A percentile compares a stretch with the other conserved stretches of the same genome.
phyloP scores from a whole-genome alignment of 92 coral and sea anemone genomes.

The Diadumene lineata region DNA sequence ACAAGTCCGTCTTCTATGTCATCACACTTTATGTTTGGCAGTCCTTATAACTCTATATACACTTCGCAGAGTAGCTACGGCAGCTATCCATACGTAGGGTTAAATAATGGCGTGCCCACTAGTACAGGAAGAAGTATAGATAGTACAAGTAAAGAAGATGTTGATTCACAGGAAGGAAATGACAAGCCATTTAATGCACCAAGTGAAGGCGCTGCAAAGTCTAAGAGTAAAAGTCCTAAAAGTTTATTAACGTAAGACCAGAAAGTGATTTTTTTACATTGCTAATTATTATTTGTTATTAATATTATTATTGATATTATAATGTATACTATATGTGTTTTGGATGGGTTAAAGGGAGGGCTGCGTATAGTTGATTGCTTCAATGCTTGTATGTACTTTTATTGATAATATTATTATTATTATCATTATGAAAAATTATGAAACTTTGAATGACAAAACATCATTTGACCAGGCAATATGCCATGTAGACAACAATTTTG shows the following conservation, averaged over 20 bases:
- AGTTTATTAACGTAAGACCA: conserved; percentile 22
- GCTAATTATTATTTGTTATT: conserved; percentile 8
- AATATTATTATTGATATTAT: background rate
- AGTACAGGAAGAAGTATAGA: conserved; percentile 16
- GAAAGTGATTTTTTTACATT: conserved; percentile 13
- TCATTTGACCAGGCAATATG: background rate
- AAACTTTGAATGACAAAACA: background rate
- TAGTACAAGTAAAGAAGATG: background rate
- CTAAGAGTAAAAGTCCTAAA: conserved; percentile 26
- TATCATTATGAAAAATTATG: background rate
- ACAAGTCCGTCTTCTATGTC: conserved; percentile 46
- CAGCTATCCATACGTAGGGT: conserved; percentile 22
- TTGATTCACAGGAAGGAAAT: conserved; percentile 5
- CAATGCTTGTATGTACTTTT: background rate
- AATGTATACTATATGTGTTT: background rate
- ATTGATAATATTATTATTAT: background rate
- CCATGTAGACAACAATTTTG: background rate
- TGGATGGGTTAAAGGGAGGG: background rate
- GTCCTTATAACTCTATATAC: conserved; percentile 53
- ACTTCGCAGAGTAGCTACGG: conserved; percentile 31
- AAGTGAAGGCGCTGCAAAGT: conserved; percentile 12
- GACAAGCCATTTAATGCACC: conserved; percentile 20
- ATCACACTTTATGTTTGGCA: conserved; percentile 62
- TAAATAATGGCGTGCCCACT: conserved; percentile 33
- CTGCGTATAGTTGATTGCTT: background rate